Percentiles rank a stretch among this genome's conserved stretches.
phyloP scores from a whole-genome alignment of 2,888 invertebrate genomes.

The Corythucha ciliata region DNA sequence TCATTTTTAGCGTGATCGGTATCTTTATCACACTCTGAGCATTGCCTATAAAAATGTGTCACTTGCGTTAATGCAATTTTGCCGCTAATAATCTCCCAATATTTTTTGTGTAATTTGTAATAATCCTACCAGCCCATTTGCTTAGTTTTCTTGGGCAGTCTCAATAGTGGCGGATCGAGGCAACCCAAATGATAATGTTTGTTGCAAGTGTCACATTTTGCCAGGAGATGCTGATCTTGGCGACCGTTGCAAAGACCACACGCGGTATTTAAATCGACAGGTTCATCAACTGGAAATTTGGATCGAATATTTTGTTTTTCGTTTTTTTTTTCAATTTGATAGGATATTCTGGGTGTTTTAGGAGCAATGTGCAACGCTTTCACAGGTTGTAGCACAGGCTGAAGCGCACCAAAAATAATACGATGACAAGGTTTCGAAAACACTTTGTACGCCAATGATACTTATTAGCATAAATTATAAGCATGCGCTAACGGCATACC shows the following conservation, averaged over 20 bases:
- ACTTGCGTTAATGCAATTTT: not conserved
- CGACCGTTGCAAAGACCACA: constrained; percentile 81
- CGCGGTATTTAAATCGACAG: constrained; percentile 51
- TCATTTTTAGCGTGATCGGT: constrained; percentile 65
- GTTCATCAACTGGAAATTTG: constrained; percentile 22
- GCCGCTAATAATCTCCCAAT: no score
- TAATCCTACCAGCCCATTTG: constrained; percentile 72
- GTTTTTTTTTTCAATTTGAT: not conserved
- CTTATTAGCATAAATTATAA: no score
- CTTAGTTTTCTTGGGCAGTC: constrained; percentile 93
- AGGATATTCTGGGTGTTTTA: no score
- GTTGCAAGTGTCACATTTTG: constrained; percentile 90
- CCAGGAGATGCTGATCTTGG: constrained; percentile 85
- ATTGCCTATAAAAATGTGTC: constrained; percentile 53
- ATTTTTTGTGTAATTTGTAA: constrained; percentile 7
- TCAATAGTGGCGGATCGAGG: constrained; percentile 82
- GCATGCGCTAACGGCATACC: no score
- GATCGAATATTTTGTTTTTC: not conserved
- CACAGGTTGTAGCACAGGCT: no score
- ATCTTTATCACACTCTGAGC: constrained; percentile 83
- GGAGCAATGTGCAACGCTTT: no score
- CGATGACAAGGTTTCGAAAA: no score
- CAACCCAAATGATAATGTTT: constrained; percentile 89
- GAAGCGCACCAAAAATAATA: no score
- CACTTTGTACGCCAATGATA: no score